Evolutionary conservation across 2,797 vertebrate genomes (phyloP), one percentile per base, ranked within the genome.

Genomic region (Myiotriccus ornatus): DNA sequence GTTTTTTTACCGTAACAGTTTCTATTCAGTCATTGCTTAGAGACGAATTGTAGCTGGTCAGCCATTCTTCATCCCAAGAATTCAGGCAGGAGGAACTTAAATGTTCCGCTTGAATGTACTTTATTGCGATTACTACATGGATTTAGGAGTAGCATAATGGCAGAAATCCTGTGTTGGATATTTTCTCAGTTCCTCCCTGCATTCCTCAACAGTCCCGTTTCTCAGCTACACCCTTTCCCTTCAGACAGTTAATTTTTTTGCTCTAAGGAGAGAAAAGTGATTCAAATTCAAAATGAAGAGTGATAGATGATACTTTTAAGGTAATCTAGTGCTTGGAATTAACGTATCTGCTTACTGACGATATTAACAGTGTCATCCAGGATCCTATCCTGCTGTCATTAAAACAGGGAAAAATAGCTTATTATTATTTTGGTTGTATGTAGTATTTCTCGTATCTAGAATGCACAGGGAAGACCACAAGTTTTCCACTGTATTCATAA

Each of bases 1-100:
- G 6, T 9, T 28, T 18, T 2, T 10, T 5, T 1, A 0, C 3
- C 9, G 3, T 18, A n/a, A 5, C 10, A 55, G 12, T 27, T 89
- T 82, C n/a, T 60, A 5, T 35, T 80, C 27, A 25, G 14, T 37
- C 46, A 15, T 71, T 53, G 20, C 37, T 76, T 89, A 68, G 79
- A 84, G 10, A 52, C 59, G 25, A 50, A 25, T 43, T 78, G 22
- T 64, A 39, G 8, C 53, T 75, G 32, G 63, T 81, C 59, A 78
- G 53, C 49, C 39, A 57, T 49, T 27, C 8, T 20, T 83, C 27
- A 50, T 86, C 63, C 12, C 35, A 83, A 44, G 52, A 76, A 76
- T 71, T 87, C 57, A 84, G 41, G 34, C 57, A 89, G 39, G 28
- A 84, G 59, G 28, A 73, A 67, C 49, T 64, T 52, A 37, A 73